Conservation (phyloP, 2,888 invertebrate genomes). For the Drosophila ustulata region DNA sequence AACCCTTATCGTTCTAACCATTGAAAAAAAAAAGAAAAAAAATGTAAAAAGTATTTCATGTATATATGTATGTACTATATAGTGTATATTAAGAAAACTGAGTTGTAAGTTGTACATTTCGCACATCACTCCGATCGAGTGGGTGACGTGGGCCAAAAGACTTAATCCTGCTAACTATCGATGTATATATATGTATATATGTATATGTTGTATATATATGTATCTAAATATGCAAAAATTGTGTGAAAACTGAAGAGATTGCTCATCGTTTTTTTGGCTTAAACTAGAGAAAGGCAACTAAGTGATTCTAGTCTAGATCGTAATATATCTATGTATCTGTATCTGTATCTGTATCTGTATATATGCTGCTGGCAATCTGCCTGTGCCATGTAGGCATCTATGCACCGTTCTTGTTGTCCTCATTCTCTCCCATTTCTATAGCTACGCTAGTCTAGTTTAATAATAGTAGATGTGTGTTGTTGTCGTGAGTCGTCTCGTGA, state of each 20-base stretch:
- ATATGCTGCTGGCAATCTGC: no score
- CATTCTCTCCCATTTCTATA: not conserved
- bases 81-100: constrained; percentile 19
- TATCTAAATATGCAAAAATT: not conserved
- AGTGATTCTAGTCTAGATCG: constrained; percentile 72
- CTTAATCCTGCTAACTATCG: not conserved
- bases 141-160: not conserved
- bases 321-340: constrained; percentile 13
- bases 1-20: constrained; percentile 21
- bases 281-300: constrained; percentile 75
- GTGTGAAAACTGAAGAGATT: constrained; percentile 20
- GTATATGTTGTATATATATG: not conserved
- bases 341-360: constrained; percentile 3
- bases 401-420: not conserved
- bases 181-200: not conserved
- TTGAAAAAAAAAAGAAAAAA: constrained; percentile 11
- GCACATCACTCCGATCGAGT: not conserved
- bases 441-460: no score
- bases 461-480: no score
- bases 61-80: not conserved
- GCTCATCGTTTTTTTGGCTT: constrained; percentile 40
- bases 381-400: no score
- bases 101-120: constrained; percentile 12
- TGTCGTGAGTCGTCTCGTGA: no score
- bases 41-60: not conserved